phyloP scores from a whole-genome alignment of 2,888 invertebrate genomes.

The Mayetiola destructor region DNA sequence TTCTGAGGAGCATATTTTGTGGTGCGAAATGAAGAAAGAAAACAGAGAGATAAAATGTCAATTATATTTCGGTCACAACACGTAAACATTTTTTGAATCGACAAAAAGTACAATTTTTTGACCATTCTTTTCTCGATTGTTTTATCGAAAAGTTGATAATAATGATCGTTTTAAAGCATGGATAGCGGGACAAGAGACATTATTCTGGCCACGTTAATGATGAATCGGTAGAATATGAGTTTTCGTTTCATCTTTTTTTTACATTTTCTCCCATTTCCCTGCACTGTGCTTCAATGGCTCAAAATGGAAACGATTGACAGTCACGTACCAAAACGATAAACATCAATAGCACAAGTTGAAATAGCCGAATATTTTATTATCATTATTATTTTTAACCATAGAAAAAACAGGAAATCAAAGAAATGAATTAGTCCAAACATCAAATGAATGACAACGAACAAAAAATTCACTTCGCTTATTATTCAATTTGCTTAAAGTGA shows the following conservation, averaged over 20 bases:
- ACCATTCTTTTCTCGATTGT: too few species aligned
- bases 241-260: too few species aligned
- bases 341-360: not conserved
- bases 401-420: too few species aligned
- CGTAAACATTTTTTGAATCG: not conserved
- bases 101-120: not conserved
- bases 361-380: not conserved
- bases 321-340: slow-evolving; percentile 1
- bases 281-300: not conserved
- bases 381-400: slow-evolving; percentile 7
- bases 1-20: too few species aligned
- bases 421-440: slow-evolving; percentile 7
- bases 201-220: not conserved
- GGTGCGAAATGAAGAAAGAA: not conserved
- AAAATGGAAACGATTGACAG: not conserved
- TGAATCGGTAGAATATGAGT: not conserved
- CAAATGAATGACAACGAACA: too few species aligned
- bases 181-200: not conserved
- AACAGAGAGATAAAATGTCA: not conserved
- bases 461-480: not conserved
- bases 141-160: too few species aligned
- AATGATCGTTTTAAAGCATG: not conserved
- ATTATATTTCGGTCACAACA: not conserved
- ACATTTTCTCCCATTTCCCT: too few species aligned
- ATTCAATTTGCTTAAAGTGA: slow-evolving; percentile 7